Conservation (phyloP, 2,113 vertebrate species). For the Hepsetus odoe region DNA sequence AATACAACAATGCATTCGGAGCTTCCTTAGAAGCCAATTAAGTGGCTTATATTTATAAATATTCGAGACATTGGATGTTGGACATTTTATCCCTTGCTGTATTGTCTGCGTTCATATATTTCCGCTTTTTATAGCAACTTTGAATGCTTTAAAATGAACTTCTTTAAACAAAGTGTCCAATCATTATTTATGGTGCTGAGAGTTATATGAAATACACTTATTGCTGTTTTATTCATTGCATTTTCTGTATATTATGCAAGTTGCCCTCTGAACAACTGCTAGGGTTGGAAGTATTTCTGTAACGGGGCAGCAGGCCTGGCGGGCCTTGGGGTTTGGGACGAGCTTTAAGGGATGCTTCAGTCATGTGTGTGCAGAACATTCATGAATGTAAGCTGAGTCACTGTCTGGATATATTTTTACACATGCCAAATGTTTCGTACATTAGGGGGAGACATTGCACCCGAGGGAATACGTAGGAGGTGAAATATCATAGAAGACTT, state of each 20-base stretch:
- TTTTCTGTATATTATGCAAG: background rate
- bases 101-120: too few species aligned
- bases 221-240: too few species aligned
- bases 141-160: too few species aligned
- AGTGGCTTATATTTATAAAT: too few species aligned
- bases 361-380: constrained; percentile 15
- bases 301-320: background rate
- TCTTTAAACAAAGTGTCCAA: too few species aligned
- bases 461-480: background rate
- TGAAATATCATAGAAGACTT: background rate
- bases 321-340: background rate
- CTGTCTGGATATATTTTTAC: constrained; percentile 17
- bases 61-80: too few species aligned
- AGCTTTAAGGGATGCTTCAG: background rate
- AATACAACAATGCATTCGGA: too few species aligned
- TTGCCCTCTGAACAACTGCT: background rate
- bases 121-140: too few species aligned
- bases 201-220: too few species aligned
- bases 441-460: constrained; percentile 8
- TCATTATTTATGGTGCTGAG: too few species aligned
- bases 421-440: background rate
- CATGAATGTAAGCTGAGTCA: constrained; percentile 15
- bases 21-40: too few species aligned
- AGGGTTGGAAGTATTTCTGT: background rate
- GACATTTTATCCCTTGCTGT: too few species aligned